phyloP scores from a whole-genome alignment of 2,888 invertebrate species.

The Acrobasis suavella region DNA sequence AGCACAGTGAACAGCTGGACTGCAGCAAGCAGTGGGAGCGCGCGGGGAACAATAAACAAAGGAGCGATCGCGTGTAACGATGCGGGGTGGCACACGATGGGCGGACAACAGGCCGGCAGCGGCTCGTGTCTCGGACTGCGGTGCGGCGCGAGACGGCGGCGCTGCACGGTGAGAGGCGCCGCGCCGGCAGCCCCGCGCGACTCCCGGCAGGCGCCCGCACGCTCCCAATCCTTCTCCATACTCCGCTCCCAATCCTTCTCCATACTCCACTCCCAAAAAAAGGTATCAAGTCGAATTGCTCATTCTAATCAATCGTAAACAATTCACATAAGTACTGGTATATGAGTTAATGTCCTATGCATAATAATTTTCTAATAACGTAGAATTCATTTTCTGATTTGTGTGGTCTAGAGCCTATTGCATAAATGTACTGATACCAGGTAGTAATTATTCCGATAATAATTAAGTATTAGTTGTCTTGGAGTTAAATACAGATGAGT shows the following conservation, averaged over 20 bases:
- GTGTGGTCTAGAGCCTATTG: no score
- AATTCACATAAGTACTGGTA: background rate
- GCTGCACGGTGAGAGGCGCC: conserved; percentile 35
- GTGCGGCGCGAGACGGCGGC: conserved; percentile 44
- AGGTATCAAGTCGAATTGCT: background rate
- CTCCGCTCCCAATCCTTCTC: conserved; percentile 42
- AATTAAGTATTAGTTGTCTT: conserved; percentile 5
- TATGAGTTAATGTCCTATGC: no score
- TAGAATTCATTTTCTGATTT: no score
- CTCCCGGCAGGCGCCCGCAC: conserved; percentile 37
- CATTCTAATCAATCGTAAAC: background rate
- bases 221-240: conserved; percentile 38
- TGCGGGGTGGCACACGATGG: conserved; percentile 38
- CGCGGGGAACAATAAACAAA: conserved; percentile 73
- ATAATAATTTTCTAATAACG: no score
- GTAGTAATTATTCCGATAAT: background rate
- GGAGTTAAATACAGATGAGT: conserved; percentile 35
- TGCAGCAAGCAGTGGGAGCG: conserved; percentile 51
- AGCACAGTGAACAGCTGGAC: conserved; percentile 52
- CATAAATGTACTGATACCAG: background rate
- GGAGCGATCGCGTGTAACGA: conserved; percentile 58
- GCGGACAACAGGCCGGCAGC: conserved; percentile 62
- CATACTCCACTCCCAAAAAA: background rate
- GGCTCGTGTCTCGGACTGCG: conserved; percentile 75
- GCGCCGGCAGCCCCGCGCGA: conserved; percentile 40